Evolutionary conservation across 2,888 invertebrate genomes (phyloP).

Genomic region (Leptinotarsa juncta): DNA sequence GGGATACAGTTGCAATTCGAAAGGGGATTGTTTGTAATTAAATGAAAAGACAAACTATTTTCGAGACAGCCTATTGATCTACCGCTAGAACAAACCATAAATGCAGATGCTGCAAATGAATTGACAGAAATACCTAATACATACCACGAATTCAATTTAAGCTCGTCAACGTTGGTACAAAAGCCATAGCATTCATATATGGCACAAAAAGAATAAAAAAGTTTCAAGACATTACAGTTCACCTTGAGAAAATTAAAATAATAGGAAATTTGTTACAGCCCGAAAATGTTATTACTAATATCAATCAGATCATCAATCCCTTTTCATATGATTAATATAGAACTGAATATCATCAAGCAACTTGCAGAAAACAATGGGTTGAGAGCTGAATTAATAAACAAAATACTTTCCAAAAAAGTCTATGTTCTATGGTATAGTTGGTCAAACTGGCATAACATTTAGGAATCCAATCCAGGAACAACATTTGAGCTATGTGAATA

Average conservation of each 20-base stretch:
- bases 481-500: too few relatives aligned
- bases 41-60: background rate
- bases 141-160: background rate
- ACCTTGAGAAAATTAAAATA: background rate
- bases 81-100: background rate
- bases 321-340: too few relatives aligned
- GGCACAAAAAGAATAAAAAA: background rate
- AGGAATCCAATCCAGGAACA: too few relatives aligned
- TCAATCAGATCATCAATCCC: background rate
- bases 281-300: background rate
- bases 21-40: background rate
- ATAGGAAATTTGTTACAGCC: background rate
- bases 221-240: background rate
- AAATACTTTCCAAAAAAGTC: too few relatives aligned
- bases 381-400: too few relatives aligned
- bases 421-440: too few relatives aligned
- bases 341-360: too few relatives aligned
- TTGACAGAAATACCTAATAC: background rate
- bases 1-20: background rate
- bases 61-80: background rate
- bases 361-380: too few relatives aligned
- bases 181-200: background rate
- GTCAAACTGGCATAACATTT: too few relatives aligned
- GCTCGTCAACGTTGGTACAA: background rate
- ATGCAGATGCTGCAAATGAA: constrained; percentile 1